phyloP scores from a whole-genome alignment of 2,888 invertebrate species.

The Acrobasis repandana region DNA sequence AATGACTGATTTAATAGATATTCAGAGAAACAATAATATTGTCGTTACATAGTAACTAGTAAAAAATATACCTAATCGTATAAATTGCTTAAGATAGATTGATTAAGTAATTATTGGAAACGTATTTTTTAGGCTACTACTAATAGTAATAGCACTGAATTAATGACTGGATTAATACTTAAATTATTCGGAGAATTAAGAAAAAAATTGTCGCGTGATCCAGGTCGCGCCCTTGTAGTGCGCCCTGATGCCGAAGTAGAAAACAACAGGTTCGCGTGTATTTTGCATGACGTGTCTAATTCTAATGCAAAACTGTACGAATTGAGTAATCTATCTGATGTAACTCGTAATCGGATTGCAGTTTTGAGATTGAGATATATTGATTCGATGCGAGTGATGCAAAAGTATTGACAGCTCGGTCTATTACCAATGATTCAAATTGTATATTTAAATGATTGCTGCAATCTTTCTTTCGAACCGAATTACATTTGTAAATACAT shows the following conservation, averaged over 20 bases:
- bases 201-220: not conserved
- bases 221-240: not conserved
- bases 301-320: slow-evolving; percentile 6
- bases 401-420: not conserved
- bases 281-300: slow-evolving; percentile 10
- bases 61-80: no score
- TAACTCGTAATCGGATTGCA: slow-evolving; percentile 9
- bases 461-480: no score
- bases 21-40: no score
- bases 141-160: not conserved
- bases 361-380: slow-evolving; percentile 1
- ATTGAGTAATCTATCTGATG: slow-evolving; percentile 4
- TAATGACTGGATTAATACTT: not conserved
- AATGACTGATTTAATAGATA: no score
- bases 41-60: no score
- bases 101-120: no score
- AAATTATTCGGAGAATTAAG: not conserved
- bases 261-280: slow-evolving; percentile 9
- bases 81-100: no score
- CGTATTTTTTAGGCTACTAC: no score
- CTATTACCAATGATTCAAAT: not conserved
- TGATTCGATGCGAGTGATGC: slow-evolving; percentile 3
- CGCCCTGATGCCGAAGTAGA: not conserved
- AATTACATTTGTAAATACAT: no score
- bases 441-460: not conserved